Evolutionary conservation across 2,113 vertebrate species (phyloP).

Genomic region (Talpa occidentalis): DNA sequence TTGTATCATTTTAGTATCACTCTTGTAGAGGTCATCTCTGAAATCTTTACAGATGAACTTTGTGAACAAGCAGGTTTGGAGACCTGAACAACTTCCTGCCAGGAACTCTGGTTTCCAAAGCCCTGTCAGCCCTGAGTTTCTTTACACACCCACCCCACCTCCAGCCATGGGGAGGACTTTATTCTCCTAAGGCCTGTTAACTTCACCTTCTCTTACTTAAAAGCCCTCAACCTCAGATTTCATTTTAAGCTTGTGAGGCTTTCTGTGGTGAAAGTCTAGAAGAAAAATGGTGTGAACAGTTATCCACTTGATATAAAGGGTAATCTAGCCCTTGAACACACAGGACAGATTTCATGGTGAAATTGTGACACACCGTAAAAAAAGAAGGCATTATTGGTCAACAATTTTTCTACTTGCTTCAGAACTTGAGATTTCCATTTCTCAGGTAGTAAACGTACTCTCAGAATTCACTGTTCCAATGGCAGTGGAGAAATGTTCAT

Average conservation of each 20-base stretch:
- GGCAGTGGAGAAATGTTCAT: neutral
- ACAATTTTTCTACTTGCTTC: conserved; percentile 31
- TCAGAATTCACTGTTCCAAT: neutral
- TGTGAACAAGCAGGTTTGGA: neutral
- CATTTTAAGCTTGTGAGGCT: neutral
- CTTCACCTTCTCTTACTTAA: neutral
- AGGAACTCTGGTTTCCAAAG: conserved; percentile 47
- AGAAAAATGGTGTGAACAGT: neutral
- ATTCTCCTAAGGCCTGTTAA: neutral
- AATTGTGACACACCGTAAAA: neutral
- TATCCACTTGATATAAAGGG: neutral
- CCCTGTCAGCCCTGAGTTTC: neutral
- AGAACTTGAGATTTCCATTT: neutral
- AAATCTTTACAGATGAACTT: neutral
- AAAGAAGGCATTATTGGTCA: neutral
- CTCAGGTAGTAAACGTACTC: conserved; percentile 34
- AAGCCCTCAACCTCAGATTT: neutral
- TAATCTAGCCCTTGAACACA: neutral
- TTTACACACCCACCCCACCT: neutral
- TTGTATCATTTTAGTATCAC: neutral
- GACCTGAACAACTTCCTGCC: neutral
- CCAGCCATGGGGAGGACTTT: neutral
- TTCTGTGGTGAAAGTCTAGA: neutral
- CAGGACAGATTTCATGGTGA: neutral
- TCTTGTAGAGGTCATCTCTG: neutral